Conservation (phyloP, 35 echinoderm and acorn worm species). For the Ptychodera flava region DNA sequence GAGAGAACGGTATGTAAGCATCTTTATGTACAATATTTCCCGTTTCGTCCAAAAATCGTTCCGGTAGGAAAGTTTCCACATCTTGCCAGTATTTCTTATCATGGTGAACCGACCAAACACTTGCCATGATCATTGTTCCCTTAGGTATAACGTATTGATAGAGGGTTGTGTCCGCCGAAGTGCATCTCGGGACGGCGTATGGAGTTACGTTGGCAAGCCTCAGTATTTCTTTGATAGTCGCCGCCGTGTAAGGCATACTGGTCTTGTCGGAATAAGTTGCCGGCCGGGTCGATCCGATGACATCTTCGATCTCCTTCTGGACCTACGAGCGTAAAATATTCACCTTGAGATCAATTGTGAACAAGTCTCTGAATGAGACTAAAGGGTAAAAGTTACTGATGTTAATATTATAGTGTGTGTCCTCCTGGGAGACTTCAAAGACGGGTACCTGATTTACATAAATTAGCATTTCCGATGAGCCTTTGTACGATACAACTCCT, state of each 20-base stretch:
- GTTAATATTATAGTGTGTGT: neutral
- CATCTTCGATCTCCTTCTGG: constrained; percentile 45
- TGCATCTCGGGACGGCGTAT: constrained; percentile 6
- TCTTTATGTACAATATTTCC: neutral
- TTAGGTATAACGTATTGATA: constrained; percentile 21
- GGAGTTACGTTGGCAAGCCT: constrained; percentile 23
- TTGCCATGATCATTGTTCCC: constrained; percentile 27
- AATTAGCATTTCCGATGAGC: neutral
- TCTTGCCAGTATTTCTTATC: constrained; percentile 31
- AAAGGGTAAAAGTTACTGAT: neutral
- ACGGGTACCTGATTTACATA: neutral
- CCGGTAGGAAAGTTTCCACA: constrained; percentile 44
- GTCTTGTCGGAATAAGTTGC: constrained; percentile 21
- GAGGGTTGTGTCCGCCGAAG: constrained; percentile 13
- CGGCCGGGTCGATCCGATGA: constrained; percentile 13
- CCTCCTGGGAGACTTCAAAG: neutral
- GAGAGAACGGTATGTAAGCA: neutral
- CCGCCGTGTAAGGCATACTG: constrained; percentile 39
- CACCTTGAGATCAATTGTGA: too few relatives aligned
- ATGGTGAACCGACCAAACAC: constrained; percentile 23
- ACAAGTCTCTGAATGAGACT: too few relatives aligned
- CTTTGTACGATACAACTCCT: neutral
- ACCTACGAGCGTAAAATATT: neutral
- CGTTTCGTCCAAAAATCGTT: constrained; percentile 33
- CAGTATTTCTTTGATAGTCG: constrained; percentile 39